Evolutionary conservation across 2,888 invertebrate genomes (phyloP), one percentile per base, ranked within the genome.

Genomic region (Notocelia uddmanniana): DNA sequence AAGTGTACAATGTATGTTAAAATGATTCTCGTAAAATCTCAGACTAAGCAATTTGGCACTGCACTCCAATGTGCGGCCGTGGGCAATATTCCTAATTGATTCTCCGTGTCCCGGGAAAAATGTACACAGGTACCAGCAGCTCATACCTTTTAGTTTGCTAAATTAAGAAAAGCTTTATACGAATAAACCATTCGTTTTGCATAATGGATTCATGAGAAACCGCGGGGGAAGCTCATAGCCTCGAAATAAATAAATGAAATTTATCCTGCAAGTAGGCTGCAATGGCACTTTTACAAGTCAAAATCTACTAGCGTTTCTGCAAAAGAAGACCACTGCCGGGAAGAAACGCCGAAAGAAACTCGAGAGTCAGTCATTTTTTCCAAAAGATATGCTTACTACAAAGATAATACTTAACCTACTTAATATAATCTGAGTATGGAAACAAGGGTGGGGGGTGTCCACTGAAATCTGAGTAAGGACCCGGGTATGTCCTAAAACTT

Each of bases 81-180:
- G n/a, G 8, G 13, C 34, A 37, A 26, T 23, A 50, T 34, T 55
- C 45, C 34, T 69, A 63, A 69, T 63, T 63, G 55, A 57, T 57
- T 34, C n/a, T 54, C 19, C 45, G n/a, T 45, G 60, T 55, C 54
- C 10, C 60, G 31, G 52, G 34, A 34, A 48, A 34, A 50, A 63
- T 34, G 15, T 21, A 26, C 15, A 15, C 13, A 50, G 50, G 15
- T 48, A 11, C n/a, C n/a, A n/a, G n/a, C n/a, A n/a, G n/a, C 31
- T 31, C 62, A 31, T 34, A 19, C 9, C 34, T 48, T 26, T 64
- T 52, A 52, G 34, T 64, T 34, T 34, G 21, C 5, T 2, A 21
- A 52, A 37, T 64, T 21, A 52, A 64, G 21, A 64, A 64, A 62
- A 10, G 3, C 19, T 18, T 48, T 10, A 18, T 31, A 21, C 52